A percentile compares a stretch with the other conserved stretches of the same genome.
Evolutionary conservation across 1,140 invertebrate species (phyloP).

Genomic region (Neuroterus valhalla): DNA sequence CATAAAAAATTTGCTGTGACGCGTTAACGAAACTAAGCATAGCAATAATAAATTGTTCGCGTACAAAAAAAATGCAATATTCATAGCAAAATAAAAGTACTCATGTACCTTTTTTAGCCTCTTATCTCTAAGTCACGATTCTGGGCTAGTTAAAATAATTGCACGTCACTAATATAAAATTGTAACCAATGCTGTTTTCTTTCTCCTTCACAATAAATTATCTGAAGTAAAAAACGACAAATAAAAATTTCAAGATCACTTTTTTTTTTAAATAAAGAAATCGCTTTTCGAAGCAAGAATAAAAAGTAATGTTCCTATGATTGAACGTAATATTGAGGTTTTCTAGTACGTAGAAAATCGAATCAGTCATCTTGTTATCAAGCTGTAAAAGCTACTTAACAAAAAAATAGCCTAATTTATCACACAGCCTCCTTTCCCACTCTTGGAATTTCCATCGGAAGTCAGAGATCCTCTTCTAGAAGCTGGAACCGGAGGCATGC

Average conservation of each 20-base stretch:
- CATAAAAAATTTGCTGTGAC: background rate
- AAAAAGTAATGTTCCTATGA: too few species aligned
- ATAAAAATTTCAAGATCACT: background rate
- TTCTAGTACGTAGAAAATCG: too few species aligned
- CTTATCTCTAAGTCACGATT: background rate
- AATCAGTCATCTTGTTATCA: constrained; percentile 15
- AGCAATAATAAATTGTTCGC: too few species aligned
- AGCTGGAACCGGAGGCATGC: constrained; percentile 55
- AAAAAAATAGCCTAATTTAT: constrained; percentile 55
- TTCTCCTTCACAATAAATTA: background rate
- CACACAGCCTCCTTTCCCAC: constrained; percentile 58
- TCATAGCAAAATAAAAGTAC: background rate
- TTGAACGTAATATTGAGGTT: background rate
- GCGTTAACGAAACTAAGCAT: too few species aligned
- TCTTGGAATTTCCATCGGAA: constrained; percentile 61
- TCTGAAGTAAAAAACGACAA: background rate
- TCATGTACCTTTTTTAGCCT: background rate
- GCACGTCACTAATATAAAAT: background rate
- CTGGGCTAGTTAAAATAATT: background rate
- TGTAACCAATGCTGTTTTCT: background rate
- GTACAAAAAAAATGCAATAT: background rate
- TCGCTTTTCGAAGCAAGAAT: too few species aligned
- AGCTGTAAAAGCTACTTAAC: constrained; percentile 2
- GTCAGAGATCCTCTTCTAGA: constrained; percentile 62
- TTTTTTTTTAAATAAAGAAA: too few species aligned